A percentile compares a stretch with the other conserved stretches of the same genome.
Conservation (phyloP, 2,888 invertebrate species). For the Holacanthella duospinosa region DNA sequence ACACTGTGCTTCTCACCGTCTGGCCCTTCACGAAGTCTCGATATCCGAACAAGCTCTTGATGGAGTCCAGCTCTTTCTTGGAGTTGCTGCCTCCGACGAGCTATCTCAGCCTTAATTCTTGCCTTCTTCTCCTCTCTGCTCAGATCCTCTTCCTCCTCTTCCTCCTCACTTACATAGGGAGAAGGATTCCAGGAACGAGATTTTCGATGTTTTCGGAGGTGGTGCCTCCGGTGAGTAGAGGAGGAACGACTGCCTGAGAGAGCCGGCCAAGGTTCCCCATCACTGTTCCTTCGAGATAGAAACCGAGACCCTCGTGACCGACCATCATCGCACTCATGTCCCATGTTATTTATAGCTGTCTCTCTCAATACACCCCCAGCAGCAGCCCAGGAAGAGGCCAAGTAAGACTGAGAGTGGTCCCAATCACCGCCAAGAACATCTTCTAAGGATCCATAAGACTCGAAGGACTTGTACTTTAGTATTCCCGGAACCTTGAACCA, state of each 20-base stretch:
- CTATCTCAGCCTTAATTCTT: slow-evolving; percentile 52
- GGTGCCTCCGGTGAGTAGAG: slow-evolving; percentile 35
- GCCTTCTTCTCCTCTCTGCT: slow-evolving; percentile 50
- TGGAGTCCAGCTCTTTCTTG: slow-evolving; percentile 49
- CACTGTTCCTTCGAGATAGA: slow-evolving; percentile 32
- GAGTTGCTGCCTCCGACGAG: slow-evolving; percentile 50
- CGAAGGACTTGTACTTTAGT: slow-evolving; percentile 42
- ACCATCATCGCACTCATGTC: slow-evolving; percentile 37
- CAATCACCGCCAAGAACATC: slow-evolving; percentile 39
- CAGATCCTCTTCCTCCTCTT: slow-evolving; percentile 44
- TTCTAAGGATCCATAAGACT: slow-evolving; percentile 43
- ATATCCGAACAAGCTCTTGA: slow-evolving; percentile 45
- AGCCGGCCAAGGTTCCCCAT: slow-evolving; percentile 32
- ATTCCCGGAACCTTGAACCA: slow-evolving; percentile 1
- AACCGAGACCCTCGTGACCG: slow-evolving; percentile 31
- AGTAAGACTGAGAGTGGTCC: slow-evolving; percentile 42
- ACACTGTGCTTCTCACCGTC: slow-evolving; percentile 39
- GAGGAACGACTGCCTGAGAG: slow-evolving; percentile 3
- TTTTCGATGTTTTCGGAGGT: slow-evolving; percentile 39
- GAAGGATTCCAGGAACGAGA: slow-evolving; percentile 48
- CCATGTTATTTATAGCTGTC: slow-evolving; percentile 43
- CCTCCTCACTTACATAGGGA: slow-evolving; percentile 43
- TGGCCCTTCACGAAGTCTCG: slow-evolving; percentile 39
- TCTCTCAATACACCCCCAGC: slow-evolving; percentile 42
- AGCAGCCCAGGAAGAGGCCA: slow-evolving; percentile 40